Conservation (phyloP, 1,140 invertebrate genomes). For the Thaumetopoea pityocampa region DNA sequence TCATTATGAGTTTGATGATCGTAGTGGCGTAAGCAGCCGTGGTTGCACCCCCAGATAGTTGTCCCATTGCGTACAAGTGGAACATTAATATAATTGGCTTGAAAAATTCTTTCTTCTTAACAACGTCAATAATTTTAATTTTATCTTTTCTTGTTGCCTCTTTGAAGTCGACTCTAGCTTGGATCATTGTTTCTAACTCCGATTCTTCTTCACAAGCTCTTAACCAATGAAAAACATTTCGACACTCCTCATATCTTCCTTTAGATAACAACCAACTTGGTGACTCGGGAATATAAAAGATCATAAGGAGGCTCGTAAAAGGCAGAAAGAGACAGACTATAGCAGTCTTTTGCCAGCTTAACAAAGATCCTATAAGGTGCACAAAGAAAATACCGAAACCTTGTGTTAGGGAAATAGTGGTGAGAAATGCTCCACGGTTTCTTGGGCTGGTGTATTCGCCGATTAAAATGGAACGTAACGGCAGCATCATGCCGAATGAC, state of each 20-base stretch:
- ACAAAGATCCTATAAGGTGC: constrained; percentile 76
- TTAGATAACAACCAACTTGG: constrained; percentile 80
- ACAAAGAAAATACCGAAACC: constrained; percentile 64
- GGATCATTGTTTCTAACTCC: constrained; percentile 52
- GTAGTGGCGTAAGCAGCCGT: constrained; percentile 82
- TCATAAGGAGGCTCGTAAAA: constrained; percentile 60
- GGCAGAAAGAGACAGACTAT: constrained; percentile 67
- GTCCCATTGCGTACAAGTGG: constrained; percentile 37
- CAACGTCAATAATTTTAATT: constrained; percentile 21
- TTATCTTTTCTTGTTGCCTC: constrained; percentile 15
- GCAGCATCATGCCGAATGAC: constrained; percentile 24
- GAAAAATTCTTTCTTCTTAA: constrained; percentile 48
- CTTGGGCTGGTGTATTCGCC: constrained; percentile 49
- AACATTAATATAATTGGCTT: constrained; percentile 54
- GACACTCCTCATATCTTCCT: constrained; percentile 64
- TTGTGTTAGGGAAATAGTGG: constrained; percentile 52
- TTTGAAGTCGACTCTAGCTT: constrained; percentile 31
- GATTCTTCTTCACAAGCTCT: constrained; percentile 59
- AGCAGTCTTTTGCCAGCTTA: constrained; percentile 75
- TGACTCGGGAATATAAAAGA: constrained; percentile 79
- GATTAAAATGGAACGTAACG: constrained; percentile 26
- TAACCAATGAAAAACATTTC: constrained; percentile 64
- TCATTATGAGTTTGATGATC: constrained; percentile 73
- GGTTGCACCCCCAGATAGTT: constrained; percentile 47
- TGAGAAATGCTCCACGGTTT: constrained; percentile 68